phyloP scores from a whole-genome alignment of 1,140 invertebrate species.

The Maniola jurtina region DNA sequence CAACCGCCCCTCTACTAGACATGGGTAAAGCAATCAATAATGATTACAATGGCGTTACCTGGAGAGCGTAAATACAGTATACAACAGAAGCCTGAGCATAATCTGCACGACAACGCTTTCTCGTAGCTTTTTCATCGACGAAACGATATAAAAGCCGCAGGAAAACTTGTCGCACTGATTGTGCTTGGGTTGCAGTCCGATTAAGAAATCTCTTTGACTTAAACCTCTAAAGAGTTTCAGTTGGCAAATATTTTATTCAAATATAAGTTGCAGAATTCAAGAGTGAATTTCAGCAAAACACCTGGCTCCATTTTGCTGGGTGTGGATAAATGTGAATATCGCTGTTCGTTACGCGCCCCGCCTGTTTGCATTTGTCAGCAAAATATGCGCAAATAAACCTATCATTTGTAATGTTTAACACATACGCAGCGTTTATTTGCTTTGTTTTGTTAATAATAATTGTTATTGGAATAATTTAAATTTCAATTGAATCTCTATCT shows the following conservation, averaged over 20 bases:
- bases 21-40: too few species aligned
- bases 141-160: too few species aligned
- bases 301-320: constrained; percentile 25
- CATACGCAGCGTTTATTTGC: constrained; percentile 8
- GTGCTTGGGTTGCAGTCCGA: too few species aligned
- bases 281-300: constrained; percentile 16
- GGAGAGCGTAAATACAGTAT: too few species aligned
- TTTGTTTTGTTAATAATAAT: constrained; percentile 9
- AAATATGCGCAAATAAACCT: constrained; percentile 25
- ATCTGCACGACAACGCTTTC: too few species aligned
- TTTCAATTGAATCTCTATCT: constrained; percentile 2
- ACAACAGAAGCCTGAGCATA: too few species aligned
- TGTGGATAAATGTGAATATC: constrained; percentile 23
- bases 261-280: constrained; percentile 4
- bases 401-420: constrained; percentile 24
- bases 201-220: too few species aligned
- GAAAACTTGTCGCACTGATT: too few species aligned
- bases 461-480: constrained; percentile 1
- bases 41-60: too few species aligned
- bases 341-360: constrained; percentile 17
- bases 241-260: constrained; percentile 7
- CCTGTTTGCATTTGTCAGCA: constrained; percentile 24
- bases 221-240: neutral
- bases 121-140: too few species aligned
- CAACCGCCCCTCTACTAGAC: too few species aligned